Evolutionary conservation across 2,797 vertebrate species (phyloP).

Genomic region (Taeniopygia guttata): DNA sequence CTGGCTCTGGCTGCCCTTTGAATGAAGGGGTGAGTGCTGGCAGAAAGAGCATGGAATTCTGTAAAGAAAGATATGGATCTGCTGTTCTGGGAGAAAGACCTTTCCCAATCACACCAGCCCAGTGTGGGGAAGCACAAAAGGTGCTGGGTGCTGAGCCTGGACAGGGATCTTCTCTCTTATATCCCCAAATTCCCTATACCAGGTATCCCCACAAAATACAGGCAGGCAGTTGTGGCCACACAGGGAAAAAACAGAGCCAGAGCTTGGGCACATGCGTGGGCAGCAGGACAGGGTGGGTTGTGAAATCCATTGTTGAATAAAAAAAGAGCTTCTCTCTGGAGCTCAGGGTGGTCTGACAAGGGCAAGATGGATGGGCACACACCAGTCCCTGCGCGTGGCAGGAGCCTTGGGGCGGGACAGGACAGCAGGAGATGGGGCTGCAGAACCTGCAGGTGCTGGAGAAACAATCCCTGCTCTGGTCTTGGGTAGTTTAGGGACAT

Average conservation of each 20-base stretch:
- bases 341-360: not conserved
- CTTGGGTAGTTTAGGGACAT: not conserved
- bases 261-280: not conserved
- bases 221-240: not conserved
- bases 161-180: not conserved
- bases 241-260: not conserved
- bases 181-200: not conserved
- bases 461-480: not conserved
- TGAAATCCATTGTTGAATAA: not conserved
- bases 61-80: not conserved
- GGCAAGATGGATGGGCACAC: not conserved
- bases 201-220: not conserved
- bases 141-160: rapidly evolving
- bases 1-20: not conserved
- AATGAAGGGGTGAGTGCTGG: not conserved
- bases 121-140: not conserved
- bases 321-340: not conserved
- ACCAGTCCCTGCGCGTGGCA: rapidly evolving
- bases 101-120: not conserved
- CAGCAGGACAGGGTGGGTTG: not conserved
- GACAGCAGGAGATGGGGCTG: rapidly evolving
- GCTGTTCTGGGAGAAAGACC: not conserved
- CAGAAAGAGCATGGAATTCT: not conserved
- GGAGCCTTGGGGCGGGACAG: not conserved
- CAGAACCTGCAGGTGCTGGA: not conserved